Evolutionary conservation across 2,888 invertebrate species (phyloP).

Genomic region (Saturnia pavonia): DNA sequence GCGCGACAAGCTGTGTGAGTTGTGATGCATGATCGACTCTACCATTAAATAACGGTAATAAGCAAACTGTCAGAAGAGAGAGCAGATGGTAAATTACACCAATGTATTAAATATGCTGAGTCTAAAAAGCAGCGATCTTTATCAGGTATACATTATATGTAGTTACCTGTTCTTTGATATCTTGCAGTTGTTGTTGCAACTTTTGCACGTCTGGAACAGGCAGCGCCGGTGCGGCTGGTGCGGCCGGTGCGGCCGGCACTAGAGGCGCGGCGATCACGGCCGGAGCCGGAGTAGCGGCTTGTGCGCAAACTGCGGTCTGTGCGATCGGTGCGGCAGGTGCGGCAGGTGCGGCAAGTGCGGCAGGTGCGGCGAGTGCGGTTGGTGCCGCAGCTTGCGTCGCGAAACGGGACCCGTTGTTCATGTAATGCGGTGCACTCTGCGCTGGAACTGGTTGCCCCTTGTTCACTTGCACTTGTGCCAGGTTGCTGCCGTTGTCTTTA

Average conservation of each 20-base stretch:
- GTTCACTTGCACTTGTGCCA: slow-evolving; percentile 73
- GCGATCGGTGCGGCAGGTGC: slow-evolving; percentile 30
- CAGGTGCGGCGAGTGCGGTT: slow-evolving; percentile 38
- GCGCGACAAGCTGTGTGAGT: too few relatives aligned
- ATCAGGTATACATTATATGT: background rate
- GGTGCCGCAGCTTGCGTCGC: slow-evolving; percentile 33
- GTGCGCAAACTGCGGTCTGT: slow-evolving; percentile 38
- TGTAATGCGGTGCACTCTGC: slow-evolving; percentile 71
- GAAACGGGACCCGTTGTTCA: slow-evolving; percentile 71
- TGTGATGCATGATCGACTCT: too few relatives aligned
- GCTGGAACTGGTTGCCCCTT: slow-evolving; percentile 73
- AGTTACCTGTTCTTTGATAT: slow-evolving; percentile 96
- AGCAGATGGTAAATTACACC: too few relatives aligned
- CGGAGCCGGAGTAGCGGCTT: slow-evolving; percentile 37
- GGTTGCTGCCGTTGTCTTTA: slow-evolving; percentile 66
- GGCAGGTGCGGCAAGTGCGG: slow-evolving; percentile 27
- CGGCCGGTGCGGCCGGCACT: slow-evolving; percentile 14
- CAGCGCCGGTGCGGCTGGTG: slow-evolving; percentile 29
- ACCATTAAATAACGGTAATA: too few relatives aligned
- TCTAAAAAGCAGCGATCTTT: background rate
- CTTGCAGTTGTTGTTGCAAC: slow-evolving; percentile 89
- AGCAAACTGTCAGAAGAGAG: too few relatives aligned
- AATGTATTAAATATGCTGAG: too few relatives aligned
- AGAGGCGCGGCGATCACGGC: slow-evolving; percentile 24
- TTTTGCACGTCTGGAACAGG: slow-evolving; percentile 88